Percentiles rank a stretch among this genome's conserved stretches.
phyloP scores from a whole-genome alignment of 2,888 invertebrate species.

The Polydrusus pterygomalis region DNA sequence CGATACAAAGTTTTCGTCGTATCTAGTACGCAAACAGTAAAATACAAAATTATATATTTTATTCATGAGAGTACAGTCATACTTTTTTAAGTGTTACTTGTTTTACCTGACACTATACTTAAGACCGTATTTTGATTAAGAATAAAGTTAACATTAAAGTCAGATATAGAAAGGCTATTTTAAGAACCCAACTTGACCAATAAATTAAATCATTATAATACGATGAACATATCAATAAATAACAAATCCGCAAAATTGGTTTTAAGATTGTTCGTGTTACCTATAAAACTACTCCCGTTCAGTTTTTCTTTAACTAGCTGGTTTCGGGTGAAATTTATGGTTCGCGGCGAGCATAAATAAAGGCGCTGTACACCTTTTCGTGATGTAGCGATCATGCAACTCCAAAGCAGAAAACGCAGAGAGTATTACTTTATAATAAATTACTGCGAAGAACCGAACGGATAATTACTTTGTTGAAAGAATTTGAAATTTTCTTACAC shows the following conservation, averaged over 20 bases:
- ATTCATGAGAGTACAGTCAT: no score
- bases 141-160: no score
- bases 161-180: no score
- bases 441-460: slow-evolving; percentile 1
- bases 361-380: slow-evolving; percentile 48
- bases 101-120: no score
- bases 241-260: slow-evolving; percentile 6
- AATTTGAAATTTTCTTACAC: background rate
- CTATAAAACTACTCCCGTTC: slow-evolving; percentile 26
- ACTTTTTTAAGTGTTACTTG: no score
- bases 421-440: slow-evolving; percentile 40
- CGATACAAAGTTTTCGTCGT: no score
- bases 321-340: slow-evolving; percentile 51
- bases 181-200: no score
- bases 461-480: slow-evolving; percentile 10
- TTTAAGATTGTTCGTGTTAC: slow-evolving; percentile 15
- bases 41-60: no score
- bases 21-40: no score
- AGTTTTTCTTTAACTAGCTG: slow-evolving; percentile 49
- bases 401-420: slow-evolving; percentile 7
- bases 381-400: slow-evolving; percentile 48
- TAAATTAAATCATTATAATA: background rate
- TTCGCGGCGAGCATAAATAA: slow-evolving; percentile 45
- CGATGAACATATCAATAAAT: slow-evolving; percentile 14
- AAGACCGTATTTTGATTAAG: no score